These are phyloP conservation scores for Dendrolimus pini DNA, from an alignment of 2,888 invertebrate genomes.

Conservation along the genomic window DNA sequence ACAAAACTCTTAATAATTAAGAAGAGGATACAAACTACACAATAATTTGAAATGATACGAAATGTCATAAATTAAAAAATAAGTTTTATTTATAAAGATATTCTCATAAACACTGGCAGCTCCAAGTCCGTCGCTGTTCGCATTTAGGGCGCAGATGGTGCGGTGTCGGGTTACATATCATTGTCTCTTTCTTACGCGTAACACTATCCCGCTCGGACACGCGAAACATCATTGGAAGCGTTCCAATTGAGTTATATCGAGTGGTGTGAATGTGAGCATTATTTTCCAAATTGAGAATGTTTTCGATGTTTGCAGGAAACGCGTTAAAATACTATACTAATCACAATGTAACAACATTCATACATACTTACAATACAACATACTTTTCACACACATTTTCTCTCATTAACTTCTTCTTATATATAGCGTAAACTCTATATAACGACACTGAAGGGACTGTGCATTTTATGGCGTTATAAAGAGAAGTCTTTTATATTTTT, in stretches of 20 bases:
- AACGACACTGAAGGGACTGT: too few relatives aligned
- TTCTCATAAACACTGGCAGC: conserved; percentile 8
- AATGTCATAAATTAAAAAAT: neutral
- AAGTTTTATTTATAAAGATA: conserved; percentile 11
- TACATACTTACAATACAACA: too few relatives aligned
- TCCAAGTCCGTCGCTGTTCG: conserved; percentile 44
- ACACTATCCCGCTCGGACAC: conserved; percentile 25
- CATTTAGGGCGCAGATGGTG: conserved; percentile 68
- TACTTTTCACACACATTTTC: too few relatives aligned
- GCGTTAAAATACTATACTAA: too few relatives aligned
- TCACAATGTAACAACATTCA: too few relatives aligned
- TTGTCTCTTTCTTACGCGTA: conserved; percentile 31
- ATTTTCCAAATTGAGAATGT: neutral
- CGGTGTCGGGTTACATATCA: conserved; percentile 52
- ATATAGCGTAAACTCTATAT: too few relatives aligned
- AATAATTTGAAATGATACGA: too few relatives aligned
- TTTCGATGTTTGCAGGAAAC: neutral
- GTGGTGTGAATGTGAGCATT: conserved; percentile 7
- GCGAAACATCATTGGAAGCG: conserved; percentile 27
- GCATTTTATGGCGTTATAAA: too few relatives aligned
- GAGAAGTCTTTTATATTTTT: too few relatives aligned
- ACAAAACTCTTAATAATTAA: too few relatives aligned
- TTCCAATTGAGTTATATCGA: conserved; percentile 20
- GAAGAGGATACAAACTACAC: too few relatives aligned
- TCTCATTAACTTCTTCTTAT: too few relatives aligned